Evolutionary conservation across 2,113 vertebrate genomes (phyloP), one percentile per base, ranked within the genome.

Genomic region (Forbesichthys papilliferus): DNA sequence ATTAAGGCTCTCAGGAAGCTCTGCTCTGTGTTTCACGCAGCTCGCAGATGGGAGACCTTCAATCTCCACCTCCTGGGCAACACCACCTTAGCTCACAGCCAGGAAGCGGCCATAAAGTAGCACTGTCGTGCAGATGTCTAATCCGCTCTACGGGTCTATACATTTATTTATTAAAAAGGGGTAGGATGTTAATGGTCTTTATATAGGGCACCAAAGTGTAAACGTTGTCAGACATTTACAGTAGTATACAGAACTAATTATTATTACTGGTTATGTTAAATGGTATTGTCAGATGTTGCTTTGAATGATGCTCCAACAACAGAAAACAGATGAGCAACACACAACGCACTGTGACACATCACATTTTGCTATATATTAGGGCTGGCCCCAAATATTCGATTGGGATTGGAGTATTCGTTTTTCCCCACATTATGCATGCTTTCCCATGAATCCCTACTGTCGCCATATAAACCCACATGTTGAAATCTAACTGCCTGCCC

Each of bases 1-100:
- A 87, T 87, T 80, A 86, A 88, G 68, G 59, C 1, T 6, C 51
- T 4, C 36, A 73, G 63, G 20, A 69, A 71, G 72, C 59, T 63
- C 47, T 42, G 48, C 58, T 69, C 62, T 36, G 36, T 10, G 12
- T 65, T 64, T 49, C 11, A 33, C 27, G 16, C 27, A 14, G 52
- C 64, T 65, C 34, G 16, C 61, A 27, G 27, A 33, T 16, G 11
- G 49, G n/a, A 42, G 64, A 73, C 70, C 2, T 51, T 53, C 59
- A 18, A 33, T 73, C 33, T 65, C 48, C 49, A 49, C 54, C 33
- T 48, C 53, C 11, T 49, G 16, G 48, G n/a, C 47, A 57, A 52
- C 9, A 67, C 58, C 61, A 27, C 27, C 63, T 75, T 34, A 14
- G 56, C 20, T 46, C 64, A 34, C 49, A 54, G 64, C 9, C 14